Percentiles rank a stretch among this genome's conserved stretches.
phyloP scores from a whole-genome alignment of 2,113 vertebrate species.

The Tyto alba region DNA sequence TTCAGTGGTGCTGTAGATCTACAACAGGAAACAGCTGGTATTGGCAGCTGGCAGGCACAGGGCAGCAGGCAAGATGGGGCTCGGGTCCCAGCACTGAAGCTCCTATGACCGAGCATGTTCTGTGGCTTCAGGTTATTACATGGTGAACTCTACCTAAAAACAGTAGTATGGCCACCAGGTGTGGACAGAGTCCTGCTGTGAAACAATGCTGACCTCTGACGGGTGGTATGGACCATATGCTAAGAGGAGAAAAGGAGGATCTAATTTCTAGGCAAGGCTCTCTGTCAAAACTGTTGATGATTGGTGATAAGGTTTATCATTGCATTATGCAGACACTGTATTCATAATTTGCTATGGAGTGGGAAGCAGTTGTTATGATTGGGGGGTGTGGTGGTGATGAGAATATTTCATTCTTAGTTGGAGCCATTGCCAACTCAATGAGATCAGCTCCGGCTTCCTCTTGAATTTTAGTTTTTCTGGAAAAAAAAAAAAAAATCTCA shows the following conservation, averaged over 20 bases:
- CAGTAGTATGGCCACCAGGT: neutral
- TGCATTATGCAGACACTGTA: neutral
- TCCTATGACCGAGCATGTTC: neutral
- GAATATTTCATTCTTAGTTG: neutral
- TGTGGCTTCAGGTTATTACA: neutral
- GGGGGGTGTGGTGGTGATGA: neutral
- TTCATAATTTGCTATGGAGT: neutral
- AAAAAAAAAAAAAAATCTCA: neutral
- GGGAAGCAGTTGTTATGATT: neutral
- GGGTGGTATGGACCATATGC: neutral
- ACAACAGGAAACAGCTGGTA: conserved; percentile 22
- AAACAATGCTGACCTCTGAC: neutral
- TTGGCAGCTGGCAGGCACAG: neutral
- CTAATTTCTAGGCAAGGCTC: neutral
- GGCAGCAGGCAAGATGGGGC: neutral
- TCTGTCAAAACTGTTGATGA: neutral
- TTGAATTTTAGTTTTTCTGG: neutral
- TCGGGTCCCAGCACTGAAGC: neutral
- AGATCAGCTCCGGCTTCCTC: neutral
- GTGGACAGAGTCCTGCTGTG: neutral
- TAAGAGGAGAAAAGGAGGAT: neutral
- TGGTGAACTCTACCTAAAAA: neutral
- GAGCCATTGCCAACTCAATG: neutral
- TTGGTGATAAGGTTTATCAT: neutral
- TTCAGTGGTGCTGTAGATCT: neutral